Evolutionary conservation across 2,888 invertebrate genomes (phyloP).

Genomic region (Parasteatoda lunata): DNA sequence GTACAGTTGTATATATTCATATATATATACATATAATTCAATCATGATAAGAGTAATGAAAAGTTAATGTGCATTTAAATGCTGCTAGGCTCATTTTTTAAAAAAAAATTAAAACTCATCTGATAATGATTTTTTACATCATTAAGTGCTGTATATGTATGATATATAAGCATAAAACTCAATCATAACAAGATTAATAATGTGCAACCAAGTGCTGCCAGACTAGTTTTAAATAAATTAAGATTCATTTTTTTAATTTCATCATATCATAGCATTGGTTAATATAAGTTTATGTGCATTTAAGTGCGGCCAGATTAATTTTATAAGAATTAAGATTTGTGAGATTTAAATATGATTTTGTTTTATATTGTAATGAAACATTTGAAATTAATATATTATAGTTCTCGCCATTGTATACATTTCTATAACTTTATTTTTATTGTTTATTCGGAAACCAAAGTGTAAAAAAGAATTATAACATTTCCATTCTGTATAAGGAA

Average conservation of each 20-base stretch:
- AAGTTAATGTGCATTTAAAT: conserved; percentile 61
- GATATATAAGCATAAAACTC: neutral
- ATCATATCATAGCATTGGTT: too few species aligned
- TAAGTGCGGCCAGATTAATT: too few species aligned
- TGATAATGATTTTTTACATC: conserved; percentile 48
- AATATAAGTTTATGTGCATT: too few species aligned
- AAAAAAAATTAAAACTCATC: conserved; percentile 51
- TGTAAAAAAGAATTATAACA: conserved; percentile 16
- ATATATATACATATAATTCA: neutral
- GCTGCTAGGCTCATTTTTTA: conserved; percentile 57
- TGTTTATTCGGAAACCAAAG: conserved; percentile 23
- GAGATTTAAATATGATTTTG: too few species aligned
- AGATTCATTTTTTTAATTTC: too few species aligned
- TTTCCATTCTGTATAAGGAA: neutral
- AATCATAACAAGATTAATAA: too few species aligned
- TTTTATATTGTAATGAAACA: neutral
- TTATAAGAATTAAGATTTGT: too few species aligned
- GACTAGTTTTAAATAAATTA: too few species aligned
- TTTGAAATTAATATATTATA: conserved; percentile 40
- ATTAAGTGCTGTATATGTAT: conserved; percentile 24
- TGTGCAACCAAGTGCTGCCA: too few species aligned
- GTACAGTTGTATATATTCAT: conserved; percentile 63
- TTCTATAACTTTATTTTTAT: conserved; percentile 41
- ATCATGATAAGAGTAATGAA: conserved; percentile 48
- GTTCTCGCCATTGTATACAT: conserved; percentile 45